phyloP scores from a whole-genome alignment of 2,888 invertebrate species.

The Desoria tigrina region DNA sequence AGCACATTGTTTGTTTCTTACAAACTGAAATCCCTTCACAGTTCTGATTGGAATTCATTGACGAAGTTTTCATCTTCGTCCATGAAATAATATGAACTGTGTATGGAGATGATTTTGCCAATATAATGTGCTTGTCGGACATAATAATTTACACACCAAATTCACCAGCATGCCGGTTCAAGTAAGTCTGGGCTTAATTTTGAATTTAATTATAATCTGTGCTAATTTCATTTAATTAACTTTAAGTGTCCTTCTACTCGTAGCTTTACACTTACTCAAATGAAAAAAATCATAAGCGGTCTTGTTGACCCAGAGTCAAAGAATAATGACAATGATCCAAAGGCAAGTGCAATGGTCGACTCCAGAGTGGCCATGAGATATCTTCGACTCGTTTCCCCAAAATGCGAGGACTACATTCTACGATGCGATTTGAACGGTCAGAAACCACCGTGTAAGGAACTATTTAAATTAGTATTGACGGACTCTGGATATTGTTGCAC shows the following conservation, averaged over 20 bases:
- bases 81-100: too few species aligned
- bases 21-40: not conserved
- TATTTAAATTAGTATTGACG: conserved; percentile 51
- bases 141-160: not conserved
- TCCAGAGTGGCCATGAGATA: conserved; percentile 44
- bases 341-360: conserved; percentile 19
- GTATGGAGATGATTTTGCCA: too few species aligned
- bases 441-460: conserved; percentile 36
- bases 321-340: conserved; percentile 44
- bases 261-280: conserved; percentile 47
- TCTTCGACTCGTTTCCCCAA: conserved; percentile 50
- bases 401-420: conserved; percentile 50
- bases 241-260: too few species aligned
- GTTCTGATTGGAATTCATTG: not conserved
- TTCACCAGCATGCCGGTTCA: conserved; percentile 21
- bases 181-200: conserved; percentile 22
- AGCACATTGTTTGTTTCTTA: not conserved
- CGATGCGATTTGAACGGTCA: conserved; percentile 48
- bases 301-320: conserved; percentile 50
- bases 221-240: too few species aligned
- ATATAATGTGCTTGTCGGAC: too few species aligned
- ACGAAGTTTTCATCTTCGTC: too few species aligned
- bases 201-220: not conserved
- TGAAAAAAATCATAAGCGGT: conserved; percentile 47
- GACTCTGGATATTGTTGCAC: conserved; percentile 53